These are phyloP conservation scores for Bergia sp. DNA, from an alignment of 92 coral and sea anemone genomes.

Conservation along the genomic window DNA sequence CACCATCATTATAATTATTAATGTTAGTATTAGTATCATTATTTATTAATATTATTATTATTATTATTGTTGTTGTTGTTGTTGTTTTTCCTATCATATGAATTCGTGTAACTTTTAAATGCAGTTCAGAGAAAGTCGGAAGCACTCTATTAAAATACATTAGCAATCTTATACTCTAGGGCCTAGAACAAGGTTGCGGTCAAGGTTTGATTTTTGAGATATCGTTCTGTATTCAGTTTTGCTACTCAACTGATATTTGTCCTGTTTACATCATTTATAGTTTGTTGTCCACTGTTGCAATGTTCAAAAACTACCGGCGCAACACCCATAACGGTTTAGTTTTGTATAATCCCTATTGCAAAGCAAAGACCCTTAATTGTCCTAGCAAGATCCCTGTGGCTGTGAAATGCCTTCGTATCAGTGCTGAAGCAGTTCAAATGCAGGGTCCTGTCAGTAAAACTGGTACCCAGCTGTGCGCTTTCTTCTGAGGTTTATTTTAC, in stretches of 20 bases:
- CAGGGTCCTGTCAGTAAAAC: conserved; percentile 25
- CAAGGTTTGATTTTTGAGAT: conserved; percentile 13
- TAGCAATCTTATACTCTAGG: conserved; percentile 17
- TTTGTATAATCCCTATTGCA: conserved; percentile 2
- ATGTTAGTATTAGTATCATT: too few species aligned
- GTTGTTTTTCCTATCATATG: neutral
- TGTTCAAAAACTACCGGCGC: conserved; percentile 27
- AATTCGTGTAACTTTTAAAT: neutral
- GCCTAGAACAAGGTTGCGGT: conserved; percentile 20
- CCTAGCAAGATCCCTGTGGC: conserved; percentile 27
- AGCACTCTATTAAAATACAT: conserved; percentile 5
- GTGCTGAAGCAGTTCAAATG: conserved; percentile 16
- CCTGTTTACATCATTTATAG: conserved; percentile 19
- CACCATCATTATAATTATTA: too few species aligned
- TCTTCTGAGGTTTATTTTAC: conserved; percentile 16
- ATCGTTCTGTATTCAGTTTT: conserved; percentile 17
- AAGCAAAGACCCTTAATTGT: conserved; percentile 4
- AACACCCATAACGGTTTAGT: conserved; percentile 14
- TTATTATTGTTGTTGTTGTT: too few species aligned
- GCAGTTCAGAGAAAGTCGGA: neutral
- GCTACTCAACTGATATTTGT: conserved; percentile 14
- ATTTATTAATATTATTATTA: too few species aligned
- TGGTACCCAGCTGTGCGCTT: conserved; percentile 14
- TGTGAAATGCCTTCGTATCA: neutral
- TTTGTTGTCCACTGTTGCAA: conserved; percentile 27